These are phyloP conservation scores for Aplysina aerophoba DNA, from an alignment of 37 sponge, comb jelly and placozoan genomes.

Conservation along the genomic window DNA sequence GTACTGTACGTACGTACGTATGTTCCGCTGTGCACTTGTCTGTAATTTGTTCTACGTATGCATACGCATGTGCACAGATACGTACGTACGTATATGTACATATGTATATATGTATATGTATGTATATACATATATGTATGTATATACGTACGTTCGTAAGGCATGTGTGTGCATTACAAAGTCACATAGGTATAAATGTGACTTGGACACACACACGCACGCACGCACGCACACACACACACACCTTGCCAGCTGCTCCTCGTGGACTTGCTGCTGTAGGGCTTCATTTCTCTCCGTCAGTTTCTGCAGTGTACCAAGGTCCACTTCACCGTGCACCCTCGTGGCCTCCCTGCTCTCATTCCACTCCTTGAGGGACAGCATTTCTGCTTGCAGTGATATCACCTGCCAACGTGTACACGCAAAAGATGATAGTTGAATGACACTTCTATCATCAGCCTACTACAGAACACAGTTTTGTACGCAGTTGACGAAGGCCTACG, in stretches of 20 bases:
- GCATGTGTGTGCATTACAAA: not conserved
- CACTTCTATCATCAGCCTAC: not conserved
- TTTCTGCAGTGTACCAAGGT: not conserved
- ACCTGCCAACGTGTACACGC: not conserved
- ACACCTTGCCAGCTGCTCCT: constrained; percentile 20
- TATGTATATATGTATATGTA: not conserved
- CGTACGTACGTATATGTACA: not conserved
- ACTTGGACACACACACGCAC: not conserved
- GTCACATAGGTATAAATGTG: not conserved
- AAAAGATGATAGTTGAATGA: not conserved
- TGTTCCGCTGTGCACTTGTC: too few relatives aligned
- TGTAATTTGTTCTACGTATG: not conserved
- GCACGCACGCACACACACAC: constrained; percentile 16
- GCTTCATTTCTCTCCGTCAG: not conserved
- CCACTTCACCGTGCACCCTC: not conserved
- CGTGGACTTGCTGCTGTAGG: not conserved
- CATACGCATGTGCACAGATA: not conserved
- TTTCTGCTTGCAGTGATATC: not conserved
- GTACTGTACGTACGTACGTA: too few relatives aligned
- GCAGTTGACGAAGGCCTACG: too few relatives aligned
- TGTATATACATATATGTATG: not conserved
- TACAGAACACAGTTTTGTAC: not conserved
- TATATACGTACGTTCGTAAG: not conserved
- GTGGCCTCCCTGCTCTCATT: not conserved
- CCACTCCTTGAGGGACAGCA: constrained; percentile 9